These are phyloP conservation scores for Subanguina moxae DNA, from an alignment of 1,140 invertebrate genomes.

Conservation along the genomic window DNA sequence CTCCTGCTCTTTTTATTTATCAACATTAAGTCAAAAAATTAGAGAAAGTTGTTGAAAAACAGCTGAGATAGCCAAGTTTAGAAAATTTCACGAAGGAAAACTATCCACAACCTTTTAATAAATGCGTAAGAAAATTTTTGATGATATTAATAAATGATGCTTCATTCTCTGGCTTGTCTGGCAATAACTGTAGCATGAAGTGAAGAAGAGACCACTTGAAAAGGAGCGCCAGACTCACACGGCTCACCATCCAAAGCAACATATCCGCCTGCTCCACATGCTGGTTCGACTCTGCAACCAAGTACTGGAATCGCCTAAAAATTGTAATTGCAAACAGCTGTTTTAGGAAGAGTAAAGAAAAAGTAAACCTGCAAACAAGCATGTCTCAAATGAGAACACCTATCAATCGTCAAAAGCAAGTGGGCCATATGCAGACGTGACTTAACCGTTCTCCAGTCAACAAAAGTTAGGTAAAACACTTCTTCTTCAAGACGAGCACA, in stretches of 20 bases:
- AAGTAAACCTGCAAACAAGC: slow-evolving; percentile 37
- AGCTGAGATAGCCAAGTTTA: too few species aligned
- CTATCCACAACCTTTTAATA: neutral
- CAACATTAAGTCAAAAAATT: too few species aligned
- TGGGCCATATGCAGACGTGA: slow-evolving; percentile 47
- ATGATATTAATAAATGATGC: too few species aligned
- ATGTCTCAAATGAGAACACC: slow-evolving; percentile 35
- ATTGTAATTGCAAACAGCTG: slow-evolving; percentile 20
- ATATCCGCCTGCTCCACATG: slow-evolving; percentile 36
- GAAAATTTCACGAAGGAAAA: too few species aligned
- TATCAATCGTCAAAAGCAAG: slow-evolving; percentile 42
- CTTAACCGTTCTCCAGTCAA: slow-evolving; percentile 44
- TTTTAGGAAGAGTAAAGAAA: slow-evolving; percentile 14
- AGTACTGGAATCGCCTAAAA: slow-evolving; percentile 49
- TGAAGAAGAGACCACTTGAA: slow-evolving; percentile 30
- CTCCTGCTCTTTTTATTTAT: too few species aligned
- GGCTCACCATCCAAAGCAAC: slow-evolving; percentile 49
- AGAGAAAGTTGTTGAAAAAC: too few species aligned
- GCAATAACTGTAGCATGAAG: slow-evolving; percentile 33
- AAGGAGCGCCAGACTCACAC: slow-evolving; percentile 25
- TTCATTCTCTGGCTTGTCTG: slow-evolving; percentile 13
- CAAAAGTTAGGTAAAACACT: slow-evolving; percentile 43
- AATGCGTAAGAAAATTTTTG: too few species aligned
- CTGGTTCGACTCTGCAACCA: slow-evolving; percentile 53
- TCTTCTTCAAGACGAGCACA: slow-evolving; percentile 43